phyloP scores from a whole-genome alignment of 1,140 invertebrate genomes.

The Bombus turneri region DNA sequence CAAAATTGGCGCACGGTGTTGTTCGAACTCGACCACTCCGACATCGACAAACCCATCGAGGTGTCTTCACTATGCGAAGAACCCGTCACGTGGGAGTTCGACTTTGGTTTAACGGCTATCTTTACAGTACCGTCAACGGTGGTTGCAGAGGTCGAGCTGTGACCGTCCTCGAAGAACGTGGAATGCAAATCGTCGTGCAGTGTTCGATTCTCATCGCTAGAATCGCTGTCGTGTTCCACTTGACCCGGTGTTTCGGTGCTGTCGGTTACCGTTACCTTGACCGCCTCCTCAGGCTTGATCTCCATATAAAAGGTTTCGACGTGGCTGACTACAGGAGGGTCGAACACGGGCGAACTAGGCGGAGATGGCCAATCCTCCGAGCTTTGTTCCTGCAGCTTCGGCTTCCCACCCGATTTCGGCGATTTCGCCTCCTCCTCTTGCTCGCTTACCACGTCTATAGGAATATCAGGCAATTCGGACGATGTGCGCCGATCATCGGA shows the following conservation, averaged over 20 bases:
- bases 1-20: conserved; percentile 90
- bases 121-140: conserved; percentile 91
- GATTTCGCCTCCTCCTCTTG: conserved; percentile 82
- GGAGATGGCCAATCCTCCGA: conserved; percentile 91
- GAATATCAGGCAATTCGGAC: conserved; percentile 91
- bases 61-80: conserved; percentile 91
- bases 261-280: conserved; percentile 86
- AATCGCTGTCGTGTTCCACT: conserved; percentile 78
- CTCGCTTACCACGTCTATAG: conserved; percentile 85
- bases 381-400: conserved; percentile 82
- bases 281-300: conserved; percentile 87
- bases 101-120: conserved; percentile 88
- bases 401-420: conserved; percentile 77
- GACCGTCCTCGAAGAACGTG: conserved; percentile 77
- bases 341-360: conserved; percentile 86
- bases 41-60: conserved; percentile 91
- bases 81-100: conserved; percentile 87
- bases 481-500: conserved; percentile 91
- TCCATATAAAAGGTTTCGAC: conserved; percentile 93
- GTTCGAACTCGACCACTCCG: conserved; percentile 92
- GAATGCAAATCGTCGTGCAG: conserved; percentile 80
- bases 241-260: conserved; percentile 80
- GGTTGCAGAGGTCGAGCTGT: conserved; percentile 81
- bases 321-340: conserved; percentile 87
- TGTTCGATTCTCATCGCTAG: conserved; percentile 83